Base-by-base conservation (phyloP, 2,888 invertebrate genomes). In the Drosophila planitibia region DNA sequence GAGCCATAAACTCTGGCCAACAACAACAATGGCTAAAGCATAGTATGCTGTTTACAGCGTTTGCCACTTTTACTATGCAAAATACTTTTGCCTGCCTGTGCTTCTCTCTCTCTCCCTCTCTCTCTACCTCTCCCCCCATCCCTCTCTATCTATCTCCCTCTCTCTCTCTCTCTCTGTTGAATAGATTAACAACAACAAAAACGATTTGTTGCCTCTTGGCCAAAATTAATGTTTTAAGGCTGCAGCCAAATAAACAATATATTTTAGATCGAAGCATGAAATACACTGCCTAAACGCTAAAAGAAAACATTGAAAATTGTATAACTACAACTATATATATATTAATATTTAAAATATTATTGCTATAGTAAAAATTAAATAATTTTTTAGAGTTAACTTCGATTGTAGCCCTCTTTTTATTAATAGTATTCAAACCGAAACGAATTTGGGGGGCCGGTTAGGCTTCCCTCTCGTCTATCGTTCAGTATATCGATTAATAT, bases 51-150 rank as follows among this genome's bases (percentile, higher is more conserved):
- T 41, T 64, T 61, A 65, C 57, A 67, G 16, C 57, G 59, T 74
- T 73, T 83, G 66, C 69, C 74, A 72, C 86, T 83, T 85, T 83
- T 85, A 72, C 83, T 85, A 85, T 85, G 85, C 90, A 90, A 85
- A 85, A 88, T 83, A 81, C 72, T 88, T 74, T 85, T 74, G 61
- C 74, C 67, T 66, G 71, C 71, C 70, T 58, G 7, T 47, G 47
- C 22, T 9, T 47, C 22, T 47, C 22, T 22, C 25, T 25, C 49
- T 4, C 16, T 28, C 49, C 25, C 12, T 7, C 4, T 22, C 4
- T 4, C 14, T 22, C 7, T 47, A 0, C 6, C 16, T 47, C 47
- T 25, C 16, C 12, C 2, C 12, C 44, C 37, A 4, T 16, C 22
- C 7, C 2, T 14, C 22, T 22, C 22, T 47, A 3, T 28, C 7